Base-by-base conservation (phyloP, 2,888 invertebrate genomes). In the Molorchus minor region DNA sequence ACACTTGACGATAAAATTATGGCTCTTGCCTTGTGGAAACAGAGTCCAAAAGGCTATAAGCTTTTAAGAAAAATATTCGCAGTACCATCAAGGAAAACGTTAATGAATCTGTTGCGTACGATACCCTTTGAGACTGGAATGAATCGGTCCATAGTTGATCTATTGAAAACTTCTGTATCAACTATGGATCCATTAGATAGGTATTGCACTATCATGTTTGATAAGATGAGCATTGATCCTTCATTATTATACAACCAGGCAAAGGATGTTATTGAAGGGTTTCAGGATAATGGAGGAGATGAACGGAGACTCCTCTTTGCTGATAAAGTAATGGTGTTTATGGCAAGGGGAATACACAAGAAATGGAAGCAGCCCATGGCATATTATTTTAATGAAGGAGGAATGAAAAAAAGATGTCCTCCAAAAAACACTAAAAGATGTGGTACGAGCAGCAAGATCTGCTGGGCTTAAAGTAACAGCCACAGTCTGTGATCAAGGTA, bases 141-240 rank as follows among this genome's bases (percentile, higher is more conserved):
- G n/a, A 58, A 58, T 47, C 5, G 16, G 13, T 20, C 17, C 30
- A 58, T 58, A 13, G 17, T 46, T n/a, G 17, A 59, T n/a, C n/a
- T n/a, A 19, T 20, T 56, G 10, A 29, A 33, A 17, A 7, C 17
- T 19, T 46, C 53, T 15, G 29, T 29, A 7, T 0, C 2, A 15
- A 44, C 12, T 12, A 21, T 44, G 25, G 10, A 3, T 1, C n/a
- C 8, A 1, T 8, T 44, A 3, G 15, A 44, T 44, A 21, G 12
- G 19, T 10, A 16, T 8, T 44, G 44, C n/a, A 25, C 21, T 12
- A 3, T 44, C 3, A 20, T 44, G 20, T 44, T 44, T 12, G 44
- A 44, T 25, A 25, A 44, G 10, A n/a, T 44, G 7, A 3, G 21
- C 4, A 16, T 44, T n/a, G 44, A 44, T 7, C 44, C 44, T 7